phyloP scores from a whole-genome alignment of 1,140 invertebrate genomes.

The Vollenhovia emeryi region DNA sequence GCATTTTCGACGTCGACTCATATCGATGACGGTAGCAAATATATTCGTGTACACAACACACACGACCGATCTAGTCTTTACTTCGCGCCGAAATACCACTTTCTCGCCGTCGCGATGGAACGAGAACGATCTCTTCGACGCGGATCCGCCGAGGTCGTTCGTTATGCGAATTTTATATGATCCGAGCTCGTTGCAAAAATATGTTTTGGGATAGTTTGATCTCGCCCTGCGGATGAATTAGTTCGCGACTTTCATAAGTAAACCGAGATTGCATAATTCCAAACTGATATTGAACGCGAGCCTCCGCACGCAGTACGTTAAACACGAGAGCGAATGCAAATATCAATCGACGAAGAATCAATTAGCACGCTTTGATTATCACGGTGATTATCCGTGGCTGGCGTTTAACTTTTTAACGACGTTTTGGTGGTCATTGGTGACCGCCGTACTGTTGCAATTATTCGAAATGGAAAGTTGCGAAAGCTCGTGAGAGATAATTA shows the following conservation, averaged over 20 bases:
- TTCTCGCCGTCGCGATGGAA: neutral
- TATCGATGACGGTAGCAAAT: conserved; percentile 29
- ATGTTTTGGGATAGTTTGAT: neutral
- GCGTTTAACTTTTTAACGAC: neutral
- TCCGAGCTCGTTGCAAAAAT: neutral
- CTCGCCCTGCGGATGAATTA: neutral
- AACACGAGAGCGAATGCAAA: neutral
- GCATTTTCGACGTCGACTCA: neutral
- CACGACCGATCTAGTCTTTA: neutral
- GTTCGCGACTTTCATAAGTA: conserved; percentile 35
- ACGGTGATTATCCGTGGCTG: neutral
- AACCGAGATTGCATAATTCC: conserved; percentile 10
- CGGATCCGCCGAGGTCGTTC: neutral
- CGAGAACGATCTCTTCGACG: neutral
- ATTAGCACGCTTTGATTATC: neutral
- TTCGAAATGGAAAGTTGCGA: neutral
- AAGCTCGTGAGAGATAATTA: neutral
- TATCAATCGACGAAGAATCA: neutral
- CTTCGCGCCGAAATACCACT: neutral
- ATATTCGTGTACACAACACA: conserved; percentile 34
- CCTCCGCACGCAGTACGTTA: neutral
- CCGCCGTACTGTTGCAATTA: neutral
- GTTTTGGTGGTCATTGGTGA: neutral
- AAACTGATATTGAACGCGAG: neutral
- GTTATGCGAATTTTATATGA: conserved; percentile 39